Evolutionary conservation across 1,140 invertebrate genomes (phyloP).

Genomic region (Trichonephila clavipes): DNA sequence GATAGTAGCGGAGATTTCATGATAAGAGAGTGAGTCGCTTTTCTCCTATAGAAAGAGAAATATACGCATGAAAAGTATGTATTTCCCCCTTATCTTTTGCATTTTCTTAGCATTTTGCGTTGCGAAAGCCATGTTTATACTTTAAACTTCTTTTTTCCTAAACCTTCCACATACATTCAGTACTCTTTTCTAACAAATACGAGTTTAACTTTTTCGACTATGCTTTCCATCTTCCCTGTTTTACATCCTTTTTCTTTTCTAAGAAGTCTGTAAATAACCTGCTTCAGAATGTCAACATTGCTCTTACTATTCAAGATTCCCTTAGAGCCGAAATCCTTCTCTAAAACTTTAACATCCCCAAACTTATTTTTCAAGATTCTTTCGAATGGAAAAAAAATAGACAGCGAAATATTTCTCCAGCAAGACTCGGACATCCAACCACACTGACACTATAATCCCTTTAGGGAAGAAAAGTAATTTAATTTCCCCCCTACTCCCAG

Average conservation of each 20-base stretch:
- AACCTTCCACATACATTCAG: too few species aligned
- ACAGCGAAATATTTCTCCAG: background rate
- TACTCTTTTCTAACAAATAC: too few species aligned
- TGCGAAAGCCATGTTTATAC: too few species aligned
- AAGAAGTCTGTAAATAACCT: background rate
- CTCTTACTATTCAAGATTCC: background rate
- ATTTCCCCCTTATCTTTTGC: too few species aligned
- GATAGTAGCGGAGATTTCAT: too few species aligned
- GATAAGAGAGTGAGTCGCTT: too few species aligned
- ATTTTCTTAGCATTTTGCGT: too few species aligned
- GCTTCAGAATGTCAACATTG: background rate
- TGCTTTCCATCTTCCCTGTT: too few species aligned
- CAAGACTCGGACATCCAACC: background rate
- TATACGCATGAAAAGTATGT: too few species aligned
- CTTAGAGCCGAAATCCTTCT: background rate
- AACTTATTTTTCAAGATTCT: background rate
- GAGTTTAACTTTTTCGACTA: too few species aligned
- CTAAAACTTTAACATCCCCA: background rate
- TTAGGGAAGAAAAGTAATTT: conserved; percentile 27
- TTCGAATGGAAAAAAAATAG: background rate
- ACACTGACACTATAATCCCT: conserved; percentile 23
- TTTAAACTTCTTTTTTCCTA: too few species aligned
- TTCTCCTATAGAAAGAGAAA: too few species aligned
- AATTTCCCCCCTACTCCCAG: background rate
- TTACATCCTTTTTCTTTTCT: background rate